phyloP scores from a whole-genome alignment of 2,797 vertebrate genomes.

The Columba guinea region DNA sequence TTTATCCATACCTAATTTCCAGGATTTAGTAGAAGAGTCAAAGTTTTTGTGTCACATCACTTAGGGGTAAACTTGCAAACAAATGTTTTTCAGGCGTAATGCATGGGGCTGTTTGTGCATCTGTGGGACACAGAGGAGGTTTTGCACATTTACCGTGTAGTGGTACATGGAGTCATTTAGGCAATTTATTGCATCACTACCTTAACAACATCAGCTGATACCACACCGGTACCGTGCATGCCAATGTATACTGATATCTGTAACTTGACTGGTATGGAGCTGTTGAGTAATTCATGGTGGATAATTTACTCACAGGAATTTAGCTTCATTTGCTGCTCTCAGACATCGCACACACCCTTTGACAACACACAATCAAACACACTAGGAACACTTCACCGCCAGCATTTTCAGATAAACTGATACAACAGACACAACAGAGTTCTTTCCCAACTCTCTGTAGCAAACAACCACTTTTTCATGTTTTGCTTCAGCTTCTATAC shows the following conservation, averaged over 20 bases:
- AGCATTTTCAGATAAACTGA: neutral
- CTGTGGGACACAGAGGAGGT: neutral
- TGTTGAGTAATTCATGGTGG: neutral
- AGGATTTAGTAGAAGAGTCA: neutral
- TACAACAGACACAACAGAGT: neutral
- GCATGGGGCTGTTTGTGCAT: neutral
- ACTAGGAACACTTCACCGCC: fast-evolving
- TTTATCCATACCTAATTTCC: neutral
- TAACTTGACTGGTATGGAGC: neutral
- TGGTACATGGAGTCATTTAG: fast-evolving
- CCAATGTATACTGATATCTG: neutral
- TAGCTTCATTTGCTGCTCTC: neutral
- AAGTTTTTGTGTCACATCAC: neutral
- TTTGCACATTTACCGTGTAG: neutral
- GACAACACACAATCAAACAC: neutral
- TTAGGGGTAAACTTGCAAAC: neutral
- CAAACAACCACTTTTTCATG: neutral
- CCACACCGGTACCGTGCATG: neutral
- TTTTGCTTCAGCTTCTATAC: neutral
- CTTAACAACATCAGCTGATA: neutral
- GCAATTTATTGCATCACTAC: neutral
- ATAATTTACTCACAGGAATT: neutral
- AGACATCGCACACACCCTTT: neutral
- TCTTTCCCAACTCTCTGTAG: neutral
- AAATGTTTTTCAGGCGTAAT: neutral